phyloP scores from a whole-genome alignment of 2,797 vertebrate genomes.

The Onychomys arenicola region DNA sequence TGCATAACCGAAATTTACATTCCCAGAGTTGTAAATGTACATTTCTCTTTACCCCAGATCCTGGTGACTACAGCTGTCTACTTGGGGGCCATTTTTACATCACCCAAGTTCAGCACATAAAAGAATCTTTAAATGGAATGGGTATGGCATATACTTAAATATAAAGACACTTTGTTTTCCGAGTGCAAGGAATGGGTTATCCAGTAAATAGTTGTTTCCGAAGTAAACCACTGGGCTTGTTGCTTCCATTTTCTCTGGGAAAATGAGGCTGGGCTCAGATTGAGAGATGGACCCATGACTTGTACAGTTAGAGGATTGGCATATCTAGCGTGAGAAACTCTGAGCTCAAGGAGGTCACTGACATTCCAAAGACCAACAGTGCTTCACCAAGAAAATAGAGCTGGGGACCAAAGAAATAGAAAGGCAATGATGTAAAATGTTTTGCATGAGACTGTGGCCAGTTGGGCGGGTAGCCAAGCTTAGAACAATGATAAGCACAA shows the following conservation, averaged over 20 bases:
- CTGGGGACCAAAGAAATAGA: not conserved
- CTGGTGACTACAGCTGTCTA: not conserved
- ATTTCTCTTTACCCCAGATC: not conserved
- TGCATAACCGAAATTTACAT: not conserved
- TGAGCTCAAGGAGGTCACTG: not conserved
- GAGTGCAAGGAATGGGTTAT: not conserved
- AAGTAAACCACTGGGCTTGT: not conserved
- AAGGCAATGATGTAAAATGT: not conserved
- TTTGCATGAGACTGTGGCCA: not conserved
- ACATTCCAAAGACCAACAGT: not conserved
- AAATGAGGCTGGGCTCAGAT: not conserved
- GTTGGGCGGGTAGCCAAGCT: not conserved
- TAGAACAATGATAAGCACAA: not conserved
- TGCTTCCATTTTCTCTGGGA: not conserved
- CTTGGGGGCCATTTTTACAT: not conserved
- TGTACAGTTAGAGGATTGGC: not conserved
- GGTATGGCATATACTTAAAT: not conserved
- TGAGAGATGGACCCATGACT: not conserved
- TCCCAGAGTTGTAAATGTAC: not conserved
- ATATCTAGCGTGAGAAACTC: not conserved
- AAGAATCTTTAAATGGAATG: not conserved
- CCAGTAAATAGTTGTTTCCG: not conserved
- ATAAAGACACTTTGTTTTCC: conserved; percentile 29
- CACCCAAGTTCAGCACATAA: not conserved
- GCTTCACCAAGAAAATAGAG: not conserved